phyloP scores from a whole-genome alignment of 2,888 invertebrate species.

The Rhimphoctona megacephalus region DNA sequence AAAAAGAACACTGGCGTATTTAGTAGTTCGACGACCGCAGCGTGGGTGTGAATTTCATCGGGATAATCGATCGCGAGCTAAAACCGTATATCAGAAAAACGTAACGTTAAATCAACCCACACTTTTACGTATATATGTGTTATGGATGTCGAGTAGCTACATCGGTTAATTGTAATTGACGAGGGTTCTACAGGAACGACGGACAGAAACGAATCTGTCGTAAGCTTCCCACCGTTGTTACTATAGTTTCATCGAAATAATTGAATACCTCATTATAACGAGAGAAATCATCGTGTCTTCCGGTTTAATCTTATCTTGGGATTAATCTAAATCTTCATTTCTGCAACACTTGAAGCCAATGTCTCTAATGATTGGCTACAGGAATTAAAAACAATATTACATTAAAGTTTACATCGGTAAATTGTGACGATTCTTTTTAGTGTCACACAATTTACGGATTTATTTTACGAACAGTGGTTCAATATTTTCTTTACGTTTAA shows the following conservation, averaged over 20 bases:
- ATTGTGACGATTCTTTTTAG: neutral
- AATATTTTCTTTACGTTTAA: neutral
- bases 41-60: constrained; percentile 46
- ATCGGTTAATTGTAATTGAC: constrained; percentile 56
- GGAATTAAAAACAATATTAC: neutral
- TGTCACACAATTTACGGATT: neutral
- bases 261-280: constrained; percentile 50
- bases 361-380: neutral
- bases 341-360: neutral
- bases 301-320: constrained; percentile 3
- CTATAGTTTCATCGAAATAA: constrained; percentile 56
- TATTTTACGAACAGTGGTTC: too few relatives aligned
- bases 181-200: constrained; percentile 38
- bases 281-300: constrained; percentile 27
- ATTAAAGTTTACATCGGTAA: neutral
- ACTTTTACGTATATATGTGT: neutral
- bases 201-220: constrained; percentile 45
- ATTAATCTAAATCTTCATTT: neutral
- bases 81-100: constrained; percentile 39
- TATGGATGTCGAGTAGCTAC: constrained; percentile 4
- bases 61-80: constrained; percentile 60
- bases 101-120: constrained; percentile 14
- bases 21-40: constrained; percentile 61
- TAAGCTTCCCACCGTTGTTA: constrained; percentile 12
- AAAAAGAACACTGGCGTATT: constrained; percentile 14